Base-by-base conservation (phyloP, 2,113 vertebrate genomes). In the Lonchura striata region DNA sequence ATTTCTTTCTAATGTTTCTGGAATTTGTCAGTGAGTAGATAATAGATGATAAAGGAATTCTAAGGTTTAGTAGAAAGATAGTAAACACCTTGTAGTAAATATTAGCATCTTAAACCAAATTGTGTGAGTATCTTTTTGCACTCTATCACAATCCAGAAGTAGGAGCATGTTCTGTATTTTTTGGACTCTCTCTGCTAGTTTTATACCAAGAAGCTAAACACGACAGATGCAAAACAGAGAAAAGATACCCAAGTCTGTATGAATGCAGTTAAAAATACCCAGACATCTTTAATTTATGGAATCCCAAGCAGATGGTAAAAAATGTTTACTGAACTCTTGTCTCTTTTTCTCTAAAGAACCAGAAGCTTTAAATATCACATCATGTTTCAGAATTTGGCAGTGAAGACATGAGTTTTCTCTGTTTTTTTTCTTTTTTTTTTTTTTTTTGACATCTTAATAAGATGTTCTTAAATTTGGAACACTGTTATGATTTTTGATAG, bases 201-300 rank as follows among this genome's bases (percentile, higher is more conserved):
- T 87, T 81, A 66, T 63, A 86, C 20, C 31, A 49, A 93, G 72
- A 21, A 96, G 49, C 60, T 93, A 92, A 96, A 94, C 42, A 82
- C 0, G 2, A 82, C 95, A 96, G 95, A 93, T 97, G 94, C 76
- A 93, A 91, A 96, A 41, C n/a, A 92, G 90, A 91, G 54, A 82
- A 95, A 88, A 92, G 54, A 96, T 93, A 86, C 50, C 60, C 88
- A 86, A 94, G 39, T 84, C 57, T 86, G 79, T 83, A 93, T 88
- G 76, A 95, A 93, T 86, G 76, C 49, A 68, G 90, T 92, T 95
- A 95, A 96, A 96, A 97, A 96, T 96, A 97, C 20, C 72, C 88
- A 96, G 95, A 92, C 92, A 96, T 96, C 93, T 96, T 96, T 96
- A 96, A 96, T 96, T 97, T 96, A 96, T 97, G 96, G 96, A 96